A percentile compares a stretch with the other conserved stretches of the same genome.
These are phyloP conservation scores for Dipodomys stephensi DNA, from an alignment of 2,113 vertebrate genomes.

Conservation along the genomic window DNA sequence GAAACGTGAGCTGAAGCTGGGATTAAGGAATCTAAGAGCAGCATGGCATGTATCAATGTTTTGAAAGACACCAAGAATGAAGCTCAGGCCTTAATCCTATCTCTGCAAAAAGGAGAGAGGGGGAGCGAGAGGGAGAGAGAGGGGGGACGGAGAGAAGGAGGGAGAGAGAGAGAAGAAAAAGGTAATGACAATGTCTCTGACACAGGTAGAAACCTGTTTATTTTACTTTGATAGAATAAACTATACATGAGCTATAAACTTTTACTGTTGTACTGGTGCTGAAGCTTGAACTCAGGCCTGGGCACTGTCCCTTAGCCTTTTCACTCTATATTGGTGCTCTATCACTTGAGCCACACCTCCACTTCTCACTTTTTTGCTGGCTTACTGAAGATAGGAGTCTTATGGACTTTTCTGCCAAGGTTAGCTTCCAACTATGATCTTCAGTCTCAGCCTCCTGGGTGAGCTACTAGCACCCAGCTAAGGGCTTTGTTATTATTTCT, in stretches of 20 bases:
- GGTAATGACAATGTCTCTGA: background rate
- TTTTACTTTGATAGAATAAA: no score
- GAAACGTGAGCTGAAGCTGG: constrained; percentile 86
- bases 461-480: no score
- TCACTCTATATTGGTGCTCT: no score
- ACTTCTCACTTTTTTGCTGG: no score
- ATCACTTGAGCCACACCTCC: no score
- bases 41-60: constrained; percentile 71
- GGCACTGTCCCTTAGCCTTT: no score
- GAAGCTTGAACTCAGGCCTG: no score
- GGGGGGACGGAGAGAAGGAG: background rate
- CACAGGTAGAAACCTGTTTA: background rate
- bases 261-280: background rate
- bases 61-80: constrained; percentile 48
- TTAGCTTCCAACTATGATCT: no score
- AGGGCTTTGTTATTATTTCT: no score
- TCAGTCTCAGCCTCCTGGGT: no score
- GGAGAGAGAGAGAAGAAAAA: background rate
- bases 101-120: constrained; percentile 16
- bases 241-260: background rate
- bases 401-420: no score
- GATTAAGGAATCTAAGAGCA: constrained; percentile 84
- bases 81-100: constrained; percentile 16
- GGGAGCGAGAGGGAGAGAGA: background rate
- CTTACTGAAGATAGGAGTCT: no score